Evolutionary conservation across 1,140 invertebrate species (phyloP), one percentile per base, ranked within the genome.

Genomic region (Aradophagus sp.): DNA sequence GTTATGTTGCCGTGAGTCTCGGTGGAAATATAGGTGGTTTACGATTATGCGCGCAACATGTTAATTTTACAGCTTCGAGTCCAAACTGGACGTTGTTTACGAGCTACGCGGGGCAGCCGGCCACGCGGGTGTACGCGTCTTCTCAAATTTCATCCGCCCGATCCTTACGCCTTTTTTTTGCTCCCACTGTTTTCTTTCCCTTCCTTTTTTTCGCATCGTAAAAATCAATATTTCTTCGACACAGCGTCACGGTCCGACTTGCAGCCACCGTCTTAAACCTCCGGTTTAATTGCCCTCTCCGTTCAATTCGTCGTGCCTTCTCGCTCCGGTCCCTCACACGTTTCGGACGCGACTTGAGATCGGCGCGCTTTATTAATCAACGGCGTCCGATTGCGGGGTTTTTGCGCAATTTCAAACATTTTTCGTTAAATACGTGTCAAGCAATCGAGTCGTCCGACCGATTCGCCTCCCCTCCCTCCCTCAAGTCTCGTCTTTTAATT

Each of bases 1-100:
- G 65, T 74, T 74, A 69, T 69, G 39, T 66, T 74, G 53, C 61
- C 71, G 71, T 61, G 71, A 65, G 59, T 68, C 71, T 55, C 59
- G 53, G 45, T 66, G 65, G 65, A 74, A 74, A 74, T 74, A 74
- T 74, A 55, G 50, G 61, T 70, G 65, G 65, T 74, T 74, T 74
- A 74, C 71, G 71, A 74, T 74, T 74, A 74, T 74, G 71, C 71
- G 66, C 65, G 65, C 65, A 74, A 69, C 71, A 74, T 74, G 71
- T 74, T 74, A 74, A 74, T 74, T 74, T 74, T 74, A 69, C 71
- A 69, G 66, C 71, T 69, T 66, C 20, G 16, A 69, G 55, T 69
- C 66, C 59, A 74, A 74, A 74, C 61, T 74, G 65, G 71, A 69
- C 61, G 65, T 69, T 69, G 65, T 74, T 69, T 69, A 69, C 61